Conservation (phyloP, 2,797 vertebrate genomes). For the Pipistrellus pipistrellus region DNA sequence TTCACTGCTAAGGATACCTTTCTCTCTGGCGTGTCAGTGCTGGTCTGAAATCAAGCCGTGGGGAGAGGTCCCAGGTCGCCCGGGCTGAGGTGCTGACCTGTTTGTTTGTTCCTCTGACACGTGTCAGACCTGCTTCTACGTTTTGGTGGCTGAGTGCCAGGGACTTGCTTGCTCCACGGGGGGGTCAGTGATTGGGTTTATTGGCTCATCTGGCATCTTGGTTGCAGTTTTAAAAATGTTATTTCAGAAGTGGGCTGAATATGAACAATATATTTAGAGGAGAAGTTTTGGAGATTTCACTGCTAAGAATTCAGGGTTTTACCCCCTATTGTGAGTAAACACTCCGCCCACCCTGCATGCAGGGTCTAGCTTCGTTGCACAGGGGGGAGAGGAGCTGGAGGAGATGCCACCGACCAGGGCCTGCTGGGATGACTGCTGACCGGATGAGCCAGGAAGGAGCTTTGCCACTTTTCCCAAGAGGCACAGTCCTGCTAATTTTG, state of each 20-base stretch:
- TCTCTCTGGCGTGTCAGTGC: not conserved
- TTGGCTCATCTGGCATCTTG: not conserved
- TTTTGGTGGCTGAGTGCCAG: not conserved
- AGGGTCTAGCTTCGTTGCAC: too few relatives aligned
- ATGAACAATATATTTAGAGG: not conserved
- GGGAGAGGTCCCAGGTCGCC: not conserved
- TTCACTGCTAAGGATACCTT: constrained; percentile 40
- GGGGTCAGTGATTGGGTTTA: not conserved
- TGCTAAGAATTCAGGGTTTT: not conserved
- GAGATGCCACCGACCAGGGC: not conserved
- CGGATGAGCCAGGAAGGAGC: not conserved
- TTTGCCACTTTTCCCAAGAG: not conserved
- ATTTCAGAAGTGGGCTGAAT: not conserved
- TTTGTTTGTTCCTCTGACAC: not conserved
- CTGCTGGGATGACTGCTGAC: not conserved
- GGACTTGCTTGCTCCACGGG: not conserved
- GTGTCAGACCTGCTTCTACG: not conserved
- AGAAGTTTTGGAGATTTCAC: not conserved
- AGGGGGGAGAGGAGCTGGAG: not conserved
- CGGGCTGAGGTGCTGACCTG: not conserved
- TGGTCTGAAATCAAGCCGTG: not conserved
- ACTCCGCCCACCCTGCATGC: not conserved
- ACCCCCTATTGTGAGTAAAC: not conserved
- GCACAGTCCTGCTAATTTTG: not conserved
- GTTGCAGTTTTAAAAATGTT: not conserved